Evolutionary conservation across 64 coral and sea anemone species (phyloP).

Genomic region (Actinia tenebrosa): DNA sequence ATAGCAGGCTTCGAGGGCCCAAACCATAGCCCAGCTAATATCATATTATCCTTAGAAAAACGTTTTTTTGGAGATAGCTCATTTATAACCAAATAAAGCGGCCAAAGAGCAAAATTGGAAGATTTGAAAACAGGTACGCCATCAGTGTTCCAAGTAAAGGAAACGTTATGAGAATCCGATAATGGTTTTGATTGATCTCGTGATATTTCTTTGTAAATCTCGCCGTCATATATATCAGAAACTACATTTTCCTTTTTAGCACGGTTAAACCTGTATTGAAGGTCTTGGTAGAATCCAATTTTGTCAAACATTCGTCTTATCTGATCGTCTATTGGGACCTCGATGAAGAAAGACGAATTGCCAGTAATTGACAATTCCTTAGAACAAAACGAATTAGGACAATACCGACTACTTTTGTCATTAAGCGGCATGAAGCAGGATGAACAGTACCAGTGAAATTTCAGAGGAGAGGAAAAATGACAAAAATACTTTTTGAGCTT

Average conservation of each 20-base stretch:
- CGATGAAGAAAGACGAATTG: conserved; percentile 29
- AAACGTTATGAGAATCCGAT: conserved; percentile 16
- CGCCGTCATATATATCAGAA: conserved; percentile 37
- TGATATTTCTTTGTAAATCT: conserved; percentile 20
- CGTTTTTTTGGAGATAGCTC: conserved; percentile 33
- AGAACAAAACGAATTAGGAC: background rate
- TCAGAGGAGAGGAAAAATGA: conserved; percentile 1
- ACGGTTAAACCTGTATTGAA: conserved; percentile 9
- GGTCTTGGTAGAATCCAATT: background rate
- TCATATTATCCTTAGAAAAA: conserved; percentile 43
- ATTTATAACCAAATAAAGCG: conserved; percentile 50
- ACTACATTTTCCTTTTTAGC: background rate
- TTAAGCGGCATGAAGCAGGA: background rate
- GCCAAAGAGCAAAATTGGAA: conserved; percentile 41
- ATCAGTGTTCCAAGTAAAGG: conserved; percentile 42
- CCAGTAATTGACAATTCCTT: background rate
- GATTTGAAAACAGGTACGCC: conserved; percentile 61
- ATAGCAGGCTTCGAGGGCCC: conserved; percentile 43
- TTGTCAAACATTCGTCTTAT: background rate
- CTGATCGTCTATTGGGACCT: conserved; percentile 25
- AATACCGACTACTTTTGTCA: conserved; percentile 1
- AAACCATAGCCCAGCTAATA: conserved; percentile 67
- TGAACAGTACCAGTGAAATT: conserved; percentile 27
- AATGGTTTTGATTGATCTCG: background rate
- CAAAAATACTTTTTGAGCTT: conserved; percentile 31